A percentile compares a stretch with the other conserved stretches of the same genome.
Evolutionary conservation across 2,797 vertebrate species (phyloP).

Genomic region (Cheirogaleus major): DNA sequence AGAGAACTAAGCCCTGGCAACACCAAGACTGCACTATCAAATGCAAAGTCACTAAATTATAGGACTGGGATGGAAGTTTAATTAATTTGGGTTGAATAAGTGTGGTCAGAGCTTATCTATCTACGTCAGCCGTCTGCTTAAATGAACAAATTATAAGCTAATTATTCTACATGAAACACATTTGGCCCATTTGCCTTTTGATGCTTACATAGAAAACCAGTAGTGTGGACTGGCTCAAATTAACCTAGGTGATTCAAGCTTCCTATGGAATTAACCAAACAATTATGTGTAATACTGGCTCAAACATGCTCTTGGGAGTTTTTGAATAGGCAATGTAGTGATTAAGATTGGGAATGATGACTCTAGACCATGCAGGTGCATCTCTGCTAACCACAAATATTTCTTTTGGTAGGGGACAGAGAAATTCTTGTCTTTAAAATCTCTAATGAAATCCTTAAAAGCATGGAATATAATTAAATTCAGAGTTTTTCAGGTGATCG

Average conservation of each 20-base stretch:
- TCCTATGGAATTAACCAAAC: conserved; percentile 50
- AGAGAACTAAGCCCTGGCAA: background rate
- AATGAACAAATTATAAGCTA: background rate
- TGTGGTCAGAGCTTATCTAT: background rate
- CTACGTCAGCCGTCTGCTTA: background rate
- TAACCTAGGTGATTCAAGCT: background rate
- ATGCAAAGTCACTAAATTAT: background rate
- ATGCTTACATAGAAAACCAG: conserved; percentile 23
- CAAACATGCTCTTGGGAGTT: conserved; percentile 15
- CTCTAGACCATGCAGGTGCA: background rate
- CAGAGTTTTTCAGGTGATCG: conserved; percentile 63
- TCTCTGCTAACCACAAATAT: conserved; percentile 45
- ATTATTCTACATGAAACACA: conserved; percentile 13
- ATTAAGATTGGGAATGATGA: background rate
- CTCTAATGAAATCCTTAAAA: conserved; percentile 58
- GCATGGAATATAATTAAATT: conserved; percentile 60
- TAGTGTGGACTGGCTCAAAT: conserved; percentile 2
- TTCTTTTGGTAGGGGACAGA: conserved; percentile 34
- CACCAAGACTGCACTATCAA: background rate
- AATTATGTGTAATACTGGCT: conserved; percentile 5
- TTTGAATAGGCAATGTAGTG: background rate
- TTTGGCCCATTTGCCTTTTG: background rate
- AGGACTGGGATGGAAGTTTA: background rate
- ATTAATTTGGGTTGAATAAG: background rate
- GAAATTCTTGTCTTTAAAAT: conserved; percentile 62